Evolutionary conservation across 2,797 vertebrate species (phyloP), one percentile per base, ranked within the genome.

Genomic region (Alauda arvensis): DNA sequence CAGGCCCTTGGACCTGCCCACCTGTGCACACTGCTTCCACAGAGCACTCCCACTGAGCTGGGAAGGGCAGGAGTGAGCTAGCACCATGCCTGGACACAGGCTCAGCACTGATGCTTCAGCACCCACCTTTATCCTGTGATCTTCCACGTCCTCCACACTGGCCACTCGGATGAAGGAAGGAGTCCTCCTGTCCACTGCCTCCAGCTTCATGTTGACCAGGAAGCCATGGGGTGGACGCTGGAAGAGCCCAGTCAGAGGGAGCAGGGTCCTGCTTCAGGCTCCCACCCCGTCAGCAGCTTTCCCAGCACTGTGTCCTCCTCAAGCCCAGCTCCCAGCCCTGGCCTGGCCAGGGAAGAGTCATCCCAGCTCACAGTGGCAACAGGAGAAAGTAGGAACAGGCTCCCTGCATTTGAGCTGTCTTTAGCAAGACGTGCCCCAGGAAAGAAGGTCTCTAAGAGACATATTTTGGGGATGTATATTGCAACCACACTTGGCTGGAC

Each of bases 171-270:
- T 98, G 93, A 99, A 96, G 83, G 98, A 98, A 9, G 99, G 98
- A 92, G 98, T 99, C 93, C 98, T 97, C 83, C 97, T 98, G 95
- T 99, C 99, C 95, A 99, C 99, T 2, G 98, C 98, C 90, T 99
- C 99, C 92, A 99, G 95, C 93, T 98, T 99, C 99, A 99, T 98
- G 96, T 98, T 98, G 92, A 98, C 96, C 95, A 99, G 98, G 94
- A 99, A 99, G 92, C 94, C 96, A 16, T 99, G 99, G 7, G 98
- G 95, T 1, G 97, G 97, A n/a, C 98, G 98, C 99, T 99, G 68
- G 42, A 87, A 78, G 37, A 55, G 75, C 14, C 39, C 67, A 56
- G 48, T 86, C 39, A 89, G 77, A 0, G 15, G 39, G 14, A 86
- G 29, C 46, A 62, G 71, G 49, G 72, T 33, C 6, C 1, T 51